Base-by-base conservation (phyloP, 2,888 invertebrate species). In the Geophilus truncorum region DNA sequence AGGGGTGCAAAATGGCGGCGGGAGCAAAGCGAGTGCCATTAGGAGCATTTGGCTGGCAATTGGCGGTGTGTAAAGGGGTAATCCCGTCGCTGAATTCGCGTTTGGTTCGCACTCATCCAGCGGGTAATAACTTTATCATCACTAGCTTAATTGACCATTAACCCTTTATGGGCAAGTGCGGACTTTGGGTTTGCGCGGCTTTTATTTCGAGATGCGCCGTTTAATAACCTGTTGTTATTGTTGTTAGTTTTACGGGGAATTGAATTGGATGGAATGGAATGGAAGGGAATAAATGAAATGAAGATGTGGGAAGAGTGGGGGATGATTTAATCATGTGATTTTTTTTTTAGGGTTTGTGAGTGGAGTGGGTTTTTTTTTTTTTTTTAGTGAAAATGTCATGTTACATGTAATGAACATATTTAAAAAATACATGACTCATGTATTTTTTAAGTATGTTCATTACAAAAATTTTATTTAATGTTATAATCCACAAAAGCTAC, bases 51-150 rank as follows among this genome's bases (percentile, higher is more conserved):
- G 70, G 70, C 70, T 70, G 70, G 70, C 70, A 70, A 70, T 70
- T 70, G 70, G 70, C 28, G 70, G 70, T 70, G 70, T 70, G 28
- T 70, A 70, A 70, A 70, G 70, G 70, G 70, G 70, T 70, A 70
- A 70, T 70, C 70, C 70, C 70, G 28, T 70, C 15, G 45, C 45
- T 7, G 45, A 12, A 45, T 45, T 45, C 45, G 45, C 45, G 45
- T 45, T 45, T 70, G 70, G 70, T 28, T 70, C 70, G 32, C 51
- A 70, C 70, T 70, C 70, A 70, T 70, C 70, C 15, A n/a, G 12
- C 28, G 70, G 70, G 70, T 70, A 70, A 70, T 70, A 70, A 70
- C 70, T 70, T 70, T 70, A 70, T 70, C 70, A 70, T 70, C 70
- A 70, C 70, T 10, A 70, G 70, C 70, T 70, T 70, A 70, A 70